A percentile compares a stretch with the other conserved stretches of the same genome.
Conservation (phyloP, 2,888 invertebrate genomes). For the Sinodicranocentrus sp. region DNA sequence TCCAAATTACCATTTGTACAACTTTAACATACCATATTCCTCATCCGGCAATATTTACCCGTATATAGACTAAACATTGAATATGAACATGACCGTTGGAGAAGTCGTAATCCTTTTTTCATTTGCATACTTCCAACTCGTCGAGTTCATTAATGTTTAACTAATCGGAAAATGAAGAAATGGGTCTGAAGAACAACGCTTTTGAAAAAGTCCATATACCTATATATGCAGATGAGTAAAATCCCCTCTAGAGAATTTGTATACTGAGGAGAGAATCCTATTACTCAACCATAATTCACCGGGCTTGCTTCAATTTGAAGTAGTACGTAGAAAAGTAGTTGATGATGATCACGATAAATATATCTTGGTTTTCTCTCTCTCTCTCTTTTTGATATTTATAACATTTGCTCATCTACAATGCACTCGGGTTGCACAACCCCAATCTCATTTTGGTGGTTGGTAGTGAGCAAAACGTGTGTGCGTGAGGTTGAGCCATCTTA, state of each 20-base stretch:
- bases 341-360: conserved; percentile 30
- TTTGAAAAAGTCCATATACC: too few species aligned
- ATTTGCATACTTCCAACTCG: conserved; percentile 71
- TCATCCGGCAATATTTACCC: background rate
- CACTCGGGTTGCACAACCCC: conserved; percentile 38
- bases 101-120: conserved; percentile 38
- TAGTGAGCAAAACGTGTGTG: conserved; percentile 67
- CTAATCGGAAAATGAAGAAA: conserved; percentile 74
- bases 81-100: conserved; percentile 12
- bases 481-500: conserved; percentile 66
- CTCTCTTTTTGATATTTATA: background rate
- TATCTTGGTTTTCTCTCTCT: background rate
- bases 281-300: too few species aligned
- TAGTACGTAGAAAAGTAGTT: conserved; percentile 23
- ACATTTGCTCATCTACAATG: background rate
- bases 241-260: too few species aligned
- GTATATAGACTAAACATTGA: background rate
- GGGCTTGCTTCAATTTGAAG: too few species aligned
- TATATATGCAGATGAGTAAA: too few species aligned
- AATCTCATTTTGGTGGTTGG: conserved; percentile 51
- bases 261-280: too few species aligned
- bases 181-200: conserved; percentile 22
- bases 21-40: background rate
- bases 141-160: conserved; percentile 69
- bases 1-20: background rate